phyloP scores from a whole-genome alignment of 2,113 vertebrate genomes.

The Lepus europaeus region DNA sequence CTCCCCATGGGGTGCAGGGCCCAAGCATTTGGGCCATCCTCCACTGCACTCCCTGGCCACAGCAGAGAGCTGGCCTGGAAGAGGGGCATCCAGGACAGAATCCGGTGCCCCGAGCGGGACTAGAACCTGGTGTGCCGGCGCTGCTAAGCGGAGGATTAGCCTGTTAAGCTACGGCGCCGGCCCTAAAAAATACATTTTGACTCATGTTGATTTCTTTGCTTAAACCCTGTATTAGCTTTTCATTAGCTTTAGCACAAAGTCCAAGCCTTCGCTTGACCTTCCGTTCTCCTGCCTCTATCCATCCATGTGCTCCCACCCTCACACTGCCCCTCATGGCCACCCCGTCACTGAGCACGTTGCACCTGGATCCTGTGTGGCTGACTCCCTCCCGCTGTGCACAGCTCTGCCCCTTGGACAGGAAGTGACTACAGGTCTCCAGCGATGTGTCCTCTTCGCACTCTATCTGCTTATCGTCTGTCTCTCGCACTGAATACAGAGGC shows the following conservation, averaged over 20 bases:
- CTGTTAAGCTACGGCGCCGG: too few relatives aligned
- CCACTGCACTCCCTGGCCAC: too few relatives aligned
- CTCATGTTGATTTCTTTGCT: slow-evolving; percentile 9
- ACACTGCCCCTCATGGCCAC: neutral
- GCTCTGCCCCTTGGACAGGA: neutral
- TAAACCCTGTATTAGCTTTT: slow-evolving; percentile 4
- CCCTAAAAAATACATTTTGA: neutral
- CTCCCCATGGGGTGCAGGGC: too few relatives aligned
- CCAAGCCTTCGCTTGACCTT: neutral
- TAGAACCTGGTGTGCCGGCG: too few relatives aligned
- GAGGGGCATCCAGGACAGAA: too few relatives aligned
- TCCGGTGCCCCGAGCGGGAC: too few relatives aligned
- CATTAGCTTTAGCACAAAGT: slow-evolving; percentile 11
- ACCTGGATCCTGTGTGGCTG: neutral
- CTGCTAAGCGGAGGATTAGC: too few relatives aligned
- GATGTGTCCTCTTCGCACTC: neutral
- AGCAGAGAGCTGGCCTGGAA: too few relatives aligned
- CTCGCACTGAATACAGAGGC: slow-evolving; percentile 17
- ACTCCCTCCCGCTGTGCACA: neutral
- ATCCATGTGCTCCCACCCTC: neutral
- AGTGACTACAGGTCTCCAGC: neutral
- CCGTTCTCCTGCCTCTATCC: neutral
- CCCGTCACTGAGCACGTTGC: neutral
- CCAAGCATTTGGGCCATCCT: too few relatives aligned
- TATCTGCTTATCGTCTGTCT: neutral